Evolutionary conservation across 1,140 invertebrate species (phyloP), one percentile per base, ranked within the genome.

Genomic region (Grapholita molesta): DNA sequence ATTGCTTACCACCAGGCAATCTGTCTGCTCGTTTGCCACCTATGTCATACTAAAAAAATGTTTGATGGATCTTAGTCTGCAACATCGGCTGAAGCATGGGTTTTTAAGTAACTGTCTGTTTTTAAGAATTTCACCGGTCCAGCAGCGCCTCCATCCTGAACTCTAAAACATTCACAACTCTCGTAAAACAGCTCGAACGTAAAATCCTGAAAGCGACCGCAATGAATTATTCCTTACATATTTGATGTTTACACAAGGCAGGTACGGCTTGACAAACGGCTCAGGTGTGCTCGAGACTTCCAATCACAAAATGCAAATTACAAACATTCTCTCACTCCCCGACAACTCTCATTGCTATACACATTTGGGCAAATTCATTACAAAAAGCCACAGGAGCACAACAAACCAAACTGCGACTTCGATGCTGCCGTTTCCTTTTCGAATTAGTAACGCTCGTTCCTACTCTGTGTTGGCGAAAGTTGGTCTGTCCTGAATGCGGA

Each of bases 251-350:
- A 70, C 75, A 79, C 75, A 82, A 83, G 79, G 79, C 82, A 70
- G 69, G 73, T 72, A 70, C 65, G 72, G 65, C 71, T 77, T 84
- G 79, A 83, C 83, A 84, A 82, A 79, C 78, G 81, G 72, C 85
- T 75, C 86, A 89, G 86, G 86, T 89, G 86, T 70, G 67, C 66
- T 65, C 57, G 77, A 76, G 75, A 72, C 74, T 78, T 80, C 82
- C 86, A 87, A 89, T 89, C 85, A 82, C 70, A 75, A 83, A 87
- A 89, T 87, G 85, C 80, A 87, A 86, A 87, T 89, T 86, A 86
- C 76, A 72, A 69, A 70, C 67, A 57, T 78, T 80, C 75, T 71
- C 69, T 70, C 67, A 69, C 66, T 70, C 72, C 15, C 69, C 69
- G 70, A 71, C 73, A 69, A 74, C 64, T 74, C 68, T 68, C 70